Evolutionary conservation across 2,888 invertebrate genomes (phyloP).

Genomic region (Lepidocyrtoides sp.): DNA sequence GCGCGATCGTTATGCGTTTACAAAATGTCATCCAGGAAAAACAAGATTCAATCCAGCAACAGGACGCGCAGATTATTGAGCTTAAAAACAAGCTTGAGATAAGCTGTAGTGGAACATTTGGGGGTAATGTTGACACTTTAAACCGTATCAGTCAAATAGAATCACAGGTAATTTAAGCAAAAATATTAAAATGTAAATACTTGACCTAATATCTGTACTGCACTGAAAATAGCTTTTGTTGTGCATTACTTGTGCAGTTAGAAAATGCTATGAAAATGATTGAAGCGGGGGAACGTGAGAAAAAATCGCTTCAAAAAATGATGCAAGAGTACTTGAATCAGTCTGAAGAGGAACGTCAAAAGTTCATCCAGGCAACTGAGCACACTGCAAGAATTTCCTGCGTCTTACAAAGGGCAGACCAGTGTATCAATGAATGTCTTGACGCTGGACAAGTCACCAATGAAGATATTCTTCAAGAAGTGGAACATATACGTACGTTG

Average conservation of each 20-base stretch:
- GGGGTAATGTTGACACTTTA: conserved; percentile 59
- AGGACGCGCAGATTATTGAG: conserved; percentile 73
- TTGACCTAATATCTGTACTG: not conserved
- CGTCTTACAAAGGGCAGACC: conserved; percentile 80
- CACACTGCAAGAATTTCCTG: conserved; percentile 79
- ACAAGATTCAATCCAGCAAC: conserved; percentile 73
- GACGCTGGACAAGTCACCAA: conserved; percentile 82
- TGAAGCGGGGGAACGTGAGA: conserved; percentile 89
- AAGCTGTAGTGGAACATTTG: conserved; percentile 65
- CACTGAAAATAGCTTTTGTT: not conserved
- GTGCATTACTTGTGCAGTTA: conserved; percentile 51
- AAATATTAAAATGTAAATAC: not conserved
- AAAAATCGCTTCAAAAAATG: conserved; percentile 89
- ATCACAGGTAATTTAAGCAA: conserved; percentile 70
- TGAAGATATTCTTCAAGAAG: conserved; percentile 78
- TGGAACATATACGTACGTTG: conserved; percentile 82
- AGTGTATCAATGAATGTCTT: conserved; percentile 82
- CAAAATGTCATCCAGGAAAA: conserved; percentile 78
- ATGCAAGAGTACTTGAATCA: conserved; percentile 89
- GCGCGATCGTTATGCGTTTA: conserved; percentile 74
- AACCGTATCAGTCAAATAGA: conserved; percentile 74
- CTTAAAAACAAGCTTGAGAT: conserved; percentile 76
- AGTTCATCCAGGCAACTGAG: conserved; percentile 86
- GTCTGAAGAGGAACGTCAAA: conserved; percentile 88
- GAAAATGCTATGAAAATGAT: conserved; percentile 74